A percentile compares a stretch with the other conserved stretches of the same genome.
Conservation (phyloP, 2,797 vertebrate species). For the Chaetodon trifasciatus region DNA sequence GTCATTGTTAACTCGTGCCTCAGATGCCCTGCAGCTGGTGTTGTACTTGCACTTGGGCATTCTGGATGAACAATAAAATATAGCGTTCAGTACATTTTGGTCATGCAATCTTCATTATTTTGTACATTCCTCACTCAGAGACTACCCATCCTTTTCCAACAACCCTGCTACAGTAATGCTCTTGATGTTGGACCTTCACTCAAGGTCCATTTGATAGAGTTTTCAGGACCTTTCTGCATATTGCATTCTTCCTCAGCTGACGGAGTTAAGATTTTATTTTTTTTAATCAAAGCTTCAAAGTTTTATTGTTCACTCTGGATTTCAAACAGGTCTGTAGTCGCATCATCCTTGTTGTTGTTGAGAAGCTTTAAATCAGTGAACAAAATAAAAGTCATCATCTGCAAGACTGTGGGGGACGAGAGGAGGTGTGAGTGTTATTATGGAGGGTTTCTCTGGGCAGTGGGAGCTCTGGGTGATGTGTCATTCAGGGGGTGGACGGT, state of each 20-base stretch:
- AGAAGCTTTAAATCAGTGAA: slow-evolving; percentile 13
- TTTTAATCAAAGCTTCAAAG: too few species aligned
- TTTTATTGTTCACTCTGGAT: not conserved
- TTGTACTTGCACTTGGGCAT: not conserved
- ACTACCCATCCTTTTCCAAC: not conserved
- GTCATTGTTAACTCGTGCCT: not conserved
- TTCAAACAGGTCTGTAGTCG: not conserved
- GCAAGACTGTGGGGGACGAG: slow-evolving; percentile 20
- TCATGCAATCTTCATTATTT: not conserved
- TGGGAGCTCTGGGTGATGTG: slow-evolving; percentile 54
- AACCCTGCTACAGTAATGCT: not conserved
- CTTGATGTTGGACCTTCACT: not conserved
- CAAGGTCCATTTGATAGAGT: not conserved
- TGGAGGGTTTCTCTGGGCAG: slow-evolving; percentile 44
- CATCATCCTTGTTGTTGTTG: slow-evolving; percentile 5
- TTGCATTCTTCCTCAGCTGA: not conserved
- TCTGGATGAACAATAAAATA: not conserved
- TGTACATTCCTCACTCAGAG: not conserved
- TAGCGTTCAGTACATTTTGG: not conserved
- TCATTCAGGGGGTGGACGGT: slow-evolving; percentile 64
- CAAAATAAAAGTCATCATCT: slow-evolving; percentile 18
- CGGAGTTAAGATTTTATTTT: not conserved
- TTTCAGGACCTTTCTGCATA: not conserved
- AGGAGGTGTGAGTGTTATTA: slow-evolving; percentile 26
- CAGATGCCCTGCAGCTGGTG: not conserved